Evolutionary conservation across 2,113 vertebrate species (phyloP).

Genomic region (Cygnus atratus): DNA sequence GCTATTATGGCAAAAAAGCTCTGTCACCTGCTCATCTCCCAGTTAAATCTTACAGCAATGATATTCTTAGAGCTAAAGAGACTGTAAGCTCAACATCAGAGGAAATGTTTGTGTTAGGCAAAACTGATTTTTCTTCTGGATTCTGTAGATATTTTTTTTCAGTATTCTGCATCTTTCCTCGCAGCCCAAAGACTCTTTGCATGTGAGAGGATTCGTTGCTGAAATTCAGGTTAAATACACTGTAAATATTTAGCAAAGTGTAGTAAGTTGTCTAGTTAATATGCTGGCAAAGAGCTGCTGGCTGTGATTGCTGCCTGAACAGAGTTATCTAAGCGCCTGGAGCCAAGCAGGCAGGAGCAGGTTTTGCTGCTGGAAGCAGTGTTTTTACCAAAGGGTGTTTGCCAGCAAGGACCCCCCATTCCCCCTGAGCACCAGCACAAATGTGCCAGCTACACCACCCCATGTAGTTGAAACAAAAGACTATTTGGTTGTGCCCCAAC

Average conservation of each 20-base stretch:
- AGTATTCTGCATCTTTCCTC: not conserved
- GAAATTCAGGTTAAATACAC: not conserved
- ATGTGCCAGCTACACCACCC: not conserved
- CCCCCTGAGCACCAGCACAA: not conserved
- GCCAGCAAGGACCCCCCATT: not conserved
- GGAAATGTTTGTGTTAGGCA: not conserved
- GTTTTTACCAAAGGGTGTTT: not conserved
- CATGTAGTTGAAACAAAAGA: not conserved
- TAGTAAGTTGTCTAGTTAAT: not conserved
- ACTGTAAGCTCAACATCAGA: not conserved
- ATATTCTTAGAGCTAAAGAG: not conserved
- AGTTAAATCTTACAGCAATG: not conserved
- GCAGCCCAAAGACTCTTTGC: not conserved
- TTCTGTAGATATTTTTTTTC: not conserved
- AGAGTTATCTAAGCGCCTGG: rapidly evolving
- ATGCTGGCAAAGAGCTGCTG: not conserved
- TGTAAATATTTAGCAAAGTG: slow-evolving; percentile 9
- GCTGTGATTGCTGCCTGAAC: not conserved
- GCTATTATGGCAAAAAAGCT: not conserved
- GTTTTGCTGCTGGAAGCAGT: not conserved
- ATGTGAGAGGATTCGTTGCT: not conserved
- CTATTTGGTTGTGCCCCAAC: not conserved
- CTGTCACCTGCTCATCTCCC: not conserved
- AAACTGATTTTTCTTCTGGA: not conserved
- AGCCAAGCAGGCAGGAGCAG: not conserved